Base-by-base conservation (phyloP, 1,140 invertebrate genomes). In the Euwallacea similis region DNA sequence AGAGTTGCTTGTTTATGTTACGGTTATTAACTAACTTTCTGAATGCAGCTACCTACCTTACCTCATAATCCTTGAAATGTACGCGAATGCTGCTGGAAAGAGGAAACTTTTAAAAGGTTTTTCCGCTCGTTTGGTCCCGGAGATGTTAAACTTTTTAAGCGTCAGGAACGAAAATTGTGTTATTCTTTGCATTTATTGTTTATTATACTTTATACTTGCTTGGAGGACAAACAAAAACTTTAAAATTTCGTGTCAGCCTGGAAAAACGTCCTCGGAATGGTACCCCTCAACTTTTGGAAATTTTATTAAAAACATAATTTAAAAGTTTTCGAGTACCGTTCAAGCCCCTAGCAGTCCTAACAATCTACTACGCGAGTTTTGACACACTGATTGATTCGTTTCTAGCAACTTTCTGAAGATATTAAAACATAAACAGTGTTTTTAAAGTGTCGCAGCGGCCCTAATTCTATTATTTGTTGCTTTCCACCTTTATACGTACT, bases 401-500 rank as follows among this genome's bases (percentile, higher is more conserved):
- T 50, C 42, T 11, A n/a, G 21, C 21, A 33, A 33, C 21, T 33
- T 33, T 33, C 21, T 33, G 21, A 33, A 33, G 21, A 33, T 33
- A 33, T 33, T 33, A 33, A 33, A 33, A 33, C 21, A 33, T 33
- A 33, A 33, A 33, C 21, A 33, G 21, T 33, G 21, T 33, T 33
- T 33, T 33, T 33, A 33, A 33, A 33, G 21, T 33, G 21, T 33
- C 21, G 21, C 21, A 33, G 21, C 21, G 21, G 21, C 21, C 21
- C 43, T 68, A 68, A 68, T 68, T 68, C 33, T 68, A 66, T 44
- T 68, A 43, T 61, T 15, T 50, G 66, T 59, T 46, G 47, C 47
- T 56, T 62, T 58, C 59, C 54, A 65, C 69, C 62, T 65, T 65
- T 21, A 64, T 67, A 43, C 42, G n/a, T 67, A 58, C 42, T 33